Evolutionary conservation across 37 sponge, comb jelly and placozoan species (phyloP).

Genomic region (Beroe ovata): DNA sequence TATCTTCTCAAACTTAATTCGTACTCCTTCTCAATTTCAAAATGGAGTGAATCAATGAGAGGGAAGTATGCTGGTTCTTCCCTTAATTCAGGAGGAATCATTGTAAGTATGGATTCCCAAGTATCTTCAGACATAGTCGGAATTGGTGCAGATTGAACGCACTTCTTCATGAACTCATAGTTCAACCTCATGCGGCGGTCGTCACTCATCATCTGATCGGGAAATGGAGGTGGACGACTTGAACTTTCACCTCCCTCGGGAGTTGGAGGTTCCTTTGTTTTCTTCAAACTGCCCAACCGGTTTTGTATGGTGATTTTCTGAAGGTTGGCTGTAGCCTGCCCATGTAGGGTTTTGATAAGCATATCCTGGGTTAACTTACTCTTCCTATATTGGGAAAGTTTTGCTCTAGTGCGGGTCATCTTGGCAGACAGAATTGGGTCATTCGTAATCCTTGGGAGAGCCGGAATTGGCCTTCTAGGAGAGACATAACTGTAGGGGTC

Average conservation of each 20-base stretch:
- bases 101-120: slow-evolving; percentile 76
- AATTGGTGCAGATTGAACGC: slow-evolving; percentile 83
- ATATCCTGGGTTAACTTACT: slow-evolving; percentile 60
- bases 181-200: slow-evolving; percentile 82
- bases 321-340: slow-evolving; percentile 47
- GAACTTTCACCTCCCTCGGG: not conserved
- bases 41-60: slow-evolving; percentile 59
- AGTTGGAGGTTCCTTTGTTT: not conserved
- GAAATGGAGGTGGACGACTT: slow-evolving; percentile 69
- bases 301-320: slow-evolving; percentile 47
- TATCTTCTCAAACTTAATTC: slow-evolving; percentile 59
- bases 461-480: slow-evolving; percentile 35
- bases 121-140: slow-evolving; percentile 75
- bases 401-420: slow-evolving; percentile 35
- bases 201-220: slow-evolving; percentile 84
- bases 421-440: slow-evolving; percentile 28
- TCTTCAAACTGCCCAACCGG: not conserved
- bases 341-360: slow-evolving; percentile 47
- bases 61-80: slow-evolving; percentile 61
- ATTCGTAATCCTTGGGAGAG: slow-evolving; percentile 34
- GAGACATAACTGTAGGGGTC: slow-evolving; percentile 61
- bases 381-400: slow-evolving; percentile 37
- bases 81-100: slow-evolving; percentile 68
- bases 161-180: slow-evolving; percentile 83
- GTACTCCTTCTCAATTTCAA: slow-evolving; percentile 59